Base-by-base conservation (phyloP, 2,888 invertebrate genomes). In the Lydus trimaculatus region DNA sequence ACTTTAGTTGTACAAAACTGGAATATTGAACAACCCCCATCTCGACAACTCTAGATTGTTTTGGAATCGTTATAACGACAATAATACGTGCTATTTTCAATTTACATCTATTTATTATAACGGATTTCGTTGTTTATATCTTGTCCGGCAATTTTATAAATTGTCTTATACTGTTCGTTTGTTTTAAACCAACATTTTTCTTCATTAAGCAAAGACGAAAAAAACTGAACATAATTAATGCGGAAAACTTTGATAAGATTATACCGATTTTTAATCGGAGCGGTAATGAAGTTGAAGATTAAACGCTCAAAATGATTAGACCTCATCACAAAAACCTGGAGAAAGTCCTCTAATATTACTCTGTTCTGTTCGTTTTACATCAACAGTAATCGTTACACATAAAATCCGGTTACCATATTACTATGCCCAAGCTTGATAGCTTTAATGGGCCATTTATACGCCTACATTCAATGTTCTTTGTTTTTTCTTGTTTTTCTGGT, bases 401-500 rank as follows among this genome's bases (percentile, higher is more conserved):
- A 33, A 64, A 64, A 31, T 59, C 58, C 33, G 58, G 33, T 17
- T 28, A 36, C 33, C 48, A 48, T 48, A 48, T 20, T 48, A n/a
- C 64, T 56, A 39, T 58, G 64, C 59, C 64, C 33, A 39, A 33
- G 6, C 33, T 36, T 58, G 64, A 36, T 58, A 58, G 59, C 39
- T 36, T 64, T 64, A 64, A 64, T 64, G 58, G 59, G 58, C 59
- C 64, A 59, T 64, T 64, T 64, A 31, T 64, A 64, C 58, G n/a
- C 36, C 20, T 11, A 48, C 20, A 3, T 20, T 48, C n/a, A 33
- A 11, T 36, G 36, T 36, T 7, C 43, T n/a, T 43, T 43, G 17
- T 17, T 2, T 43, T 2, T 36, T 4, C 13, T 11, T 43, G 48
- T 48, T 8, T 8, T 48, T 36, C 15, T 4, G n/a, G 43, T 20